Evolutionary conservation across 1,140 invertebrate genomes (phyloP).

Genomic region (Odontomachus brunneus): DNA sequence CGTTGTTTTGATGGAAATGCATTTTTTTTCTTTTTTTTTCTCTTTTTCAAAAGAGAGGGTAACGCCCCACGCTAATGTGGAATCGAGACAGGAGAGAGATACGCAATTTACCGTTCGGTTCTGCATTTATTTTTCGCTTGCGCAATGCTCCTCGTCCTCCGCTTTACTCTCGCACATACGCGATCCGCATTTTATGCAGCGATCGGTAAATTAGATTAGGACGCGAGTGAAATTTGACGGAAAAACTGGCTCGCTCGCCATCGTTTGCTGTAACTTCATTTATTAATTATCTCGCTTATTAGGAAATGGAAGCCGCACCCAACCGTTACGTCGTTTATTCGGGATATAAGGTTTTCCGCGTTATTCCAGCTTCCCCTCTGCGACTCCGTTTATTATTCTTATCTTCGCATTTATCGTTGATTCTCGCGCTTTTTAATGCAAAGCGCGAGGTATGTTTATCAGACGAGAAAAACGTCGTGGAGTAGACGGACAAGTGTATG

Average conservation of each 20-base stretch:
- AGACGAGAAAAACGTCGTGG: neutral
- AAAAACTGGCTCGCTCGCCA: neutral
- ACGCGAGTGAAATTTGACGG: neutral
- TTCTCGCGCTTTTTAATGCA: conserved; percentile 1
- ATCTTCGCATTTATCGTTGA: conserved; percentile 3
- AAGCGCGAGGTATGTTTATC: conserved; percentile 21
- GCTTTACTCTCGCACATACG: too few species aligned
- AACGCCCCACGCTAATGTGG: too few species aligned
- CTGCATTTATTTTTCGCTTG: too few species aligned
- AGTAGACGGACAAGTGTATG: conserved; percentile 37
- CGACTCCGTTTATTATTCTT: conserved; percentile 3
- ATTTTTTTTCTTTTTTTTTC: too few species aligned
- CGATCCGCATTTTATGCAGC: too few species aligned
- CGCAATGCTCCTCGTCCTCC: too few species aligned
- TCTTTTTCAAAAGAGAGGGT: too few species aligned
- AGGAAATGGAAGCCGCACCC: neutral
- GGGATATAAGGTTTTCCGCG: neutral
- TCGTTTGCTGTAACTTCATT: neutral
- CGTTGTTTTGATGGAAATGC: neutral
- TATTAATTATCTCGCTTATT: neutral
- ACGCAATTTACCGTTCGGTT: too few species aligned
- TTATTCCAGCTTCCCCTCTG: neutral
- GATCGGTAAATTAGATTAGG: neutral
- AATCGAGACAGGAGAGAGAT: too few species aligned
- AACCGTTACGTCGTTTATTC: neutral